Evolutionary conservation across 2,888 invertebrate species (phyloP), one percentile per base, ranked within the genome.

Genomic region (Lagria hirta): DNA sequence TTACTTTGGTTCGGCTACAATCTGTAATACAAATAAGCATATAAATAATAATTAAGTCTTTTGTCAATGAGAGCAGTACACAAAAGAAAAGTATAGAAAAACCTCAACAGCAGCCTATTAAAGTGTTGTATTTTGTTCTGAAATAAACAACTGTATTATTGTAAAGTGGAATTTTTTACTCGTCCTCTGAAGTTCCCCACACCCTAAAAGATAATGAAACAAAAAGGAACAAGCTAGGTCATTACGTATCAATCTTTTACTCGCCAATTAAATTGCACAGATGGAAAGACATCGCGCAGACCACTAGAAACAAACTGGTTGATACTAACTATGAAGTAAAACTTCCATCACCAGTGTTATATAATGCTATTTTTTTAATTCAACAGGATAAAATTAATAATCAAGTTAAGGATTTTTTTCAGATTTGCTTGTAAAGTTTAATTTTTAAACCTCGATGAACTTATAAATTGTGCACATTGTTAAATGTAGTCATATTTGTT

Each of bases 271-370:
- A 30, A 30, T 30, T 30, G 30, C 30, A 30, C 18, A 30, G 30
- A 30, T 30, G 30, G 30, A 30, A 30, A 30, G 30, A 30, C 30
- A 30, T 30, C 30, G 30, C 30, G 30, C 30, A 30, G 18, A 30
- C 30, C 17, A 30, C 18, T 30, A 30, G 30, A 30, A 30, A 30
- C 18, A 30, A 30, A 30, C n/a, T n/a, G n/a, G n/a, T 30, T 30
- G 10, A 30, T 30, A 30, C 8, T 30, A 30, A 30, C 12, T 13
- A 30, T 18, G 30, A 18, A 30, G 30, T 30, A 30, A 30, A 30
- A 30, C 30, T 29, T 29, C 10, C 6, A 29, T 29, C 30, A 30
- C 30, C 18, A 29, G 16, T 29, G 8, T 15, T 15, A 18, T 30
- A n/a, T n/a, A n/a, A n/a, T 30, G 28, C 28, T 14, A 28, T 20